Conservation (phyloP, 2,888 invertebrate genomes). For the Pecten maximus region DNA sequence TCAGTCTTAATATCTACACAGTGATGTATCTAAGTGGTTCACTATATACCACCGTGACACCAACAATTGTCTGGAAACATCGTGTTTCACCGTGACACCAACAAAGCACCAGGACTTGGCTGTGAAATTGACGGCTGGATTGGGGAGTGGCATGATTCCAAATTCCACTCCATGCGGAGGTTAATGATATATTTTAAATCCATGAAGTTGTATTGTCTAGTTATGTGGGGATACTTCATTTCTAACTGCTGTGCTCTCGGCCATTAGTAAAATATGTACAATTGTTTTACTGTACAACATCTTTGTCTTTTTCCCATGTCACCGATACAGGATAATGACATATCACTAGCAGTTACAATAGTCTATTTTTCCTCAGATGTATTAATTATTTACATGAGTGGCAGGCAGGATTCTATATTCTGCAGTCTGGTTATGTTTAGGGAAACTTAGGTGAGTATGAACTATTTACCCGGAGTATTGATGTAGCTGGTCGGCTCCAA, state of each 20-base stretch:
- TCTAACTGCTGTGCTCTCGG: neutral
- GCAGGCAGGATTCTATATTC: neutral
- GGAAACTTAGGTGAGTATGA: neutral
- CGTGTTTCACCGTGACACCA: neutral
- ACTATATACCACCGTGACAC: too few species aligned
- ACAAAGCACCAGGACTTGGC: neutral
- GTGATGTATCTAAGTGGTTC: too few species aligned
- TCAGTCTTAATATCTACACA: too few species aligned
- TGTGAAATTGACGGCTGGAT: neutral
- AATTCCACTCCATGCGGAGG: neutral
- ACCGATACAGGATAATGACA: neutral
- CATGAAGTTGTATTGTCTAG: neutral
- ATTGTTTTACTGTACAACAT: neutral
- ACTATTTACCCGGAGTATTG: neutral
- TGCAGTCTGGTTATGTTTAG: conserved; percentile 6
- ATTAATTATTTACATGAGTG: conserved; percentile 2
- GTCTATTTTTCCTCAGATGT: conserved; percentile 20
- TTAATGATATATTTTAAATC: neutral
- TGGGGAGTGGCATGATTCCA: neutral
- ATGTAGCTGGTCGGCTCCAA: neutral
- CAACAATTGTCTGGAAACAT: neutral
- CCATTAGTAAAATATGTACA: neutral
- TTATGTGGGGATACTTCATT: neutral
- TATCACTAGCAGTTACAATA: neutral
- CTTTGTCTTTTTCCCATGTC: neutral